Percentiles rank a stretch among this genome's conserved stretches.
Conservation (phyloP, 2,888 invertebrate species). For the Pyrochroa serraticornis region DNA sequence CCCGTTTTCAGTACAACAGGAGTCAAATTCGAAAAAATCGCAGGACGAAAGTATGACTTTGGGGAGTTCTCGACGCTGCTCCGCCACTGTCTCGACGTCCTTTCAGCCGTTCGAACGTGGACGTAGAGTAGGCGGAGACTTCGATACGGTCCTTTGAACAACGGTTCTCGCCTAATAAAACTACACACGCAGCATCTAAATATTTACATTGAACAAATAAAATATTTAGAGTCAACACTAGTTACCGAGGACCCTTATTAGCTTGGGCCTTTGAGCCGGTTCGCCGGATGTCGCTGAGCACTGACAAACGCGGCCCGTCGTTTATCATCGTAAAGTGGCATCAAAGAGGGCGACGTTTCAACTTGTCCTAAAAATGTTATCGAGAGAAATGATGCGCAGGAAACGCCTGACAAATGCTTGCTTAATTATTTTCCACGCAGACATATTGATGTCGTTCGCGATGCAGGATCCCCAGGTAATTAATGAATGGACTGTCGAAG, state of each 20-base stretch:
- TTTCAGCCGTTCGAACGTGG: constrained; percentile 31
- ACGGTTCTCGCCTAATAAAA: constrained; percentile 47
- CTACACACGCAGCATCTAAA: constrained; percentile 40
- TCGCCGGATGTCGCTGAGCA: constrained; percentile 54
- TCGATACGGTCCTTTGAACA: constrained; percentile 50
- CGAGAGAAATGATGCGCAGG: constrained; percentile 55
- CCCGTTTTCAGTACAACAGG: too few species aligned
- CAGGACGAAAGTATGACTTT: background rate
- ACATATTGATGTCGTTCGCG: constrained; percentile 52
- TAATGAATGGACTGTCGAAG: constrained; percentile 48
- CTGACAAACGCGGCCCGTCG: constrained; percentile 54
- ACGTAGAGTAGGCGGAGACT: constrained; percentile 47
- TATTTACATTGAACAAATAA: constrained; percentile 47
- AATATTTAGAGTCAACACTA: constrained; percentile 47
- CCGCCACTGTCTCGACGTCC: constrained; percentile 9
- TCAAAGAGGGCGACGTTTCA: constrained; percentile 54
- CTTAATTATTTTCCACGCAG: constrained; percentile 58
- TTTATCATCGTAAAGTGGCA: constrained; percentile 56
- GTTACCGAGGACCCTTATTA: constrained; percentile 45
- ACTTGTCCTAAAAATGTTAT: constrained; percentile 57
- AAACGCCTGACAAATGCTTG: constrained; percentile 57
- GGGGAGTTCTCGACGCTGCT: background rate
- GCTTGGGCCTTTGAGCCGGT: constrained; percentile 27
- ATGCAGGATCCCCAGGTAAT: constrained; percentile 37
- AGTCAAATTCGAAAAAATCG: too few species aligned